phyloP scores from a whole-genome alignment of 2,113 vertebrate genomes.

The Limanda limanda region DNA sequence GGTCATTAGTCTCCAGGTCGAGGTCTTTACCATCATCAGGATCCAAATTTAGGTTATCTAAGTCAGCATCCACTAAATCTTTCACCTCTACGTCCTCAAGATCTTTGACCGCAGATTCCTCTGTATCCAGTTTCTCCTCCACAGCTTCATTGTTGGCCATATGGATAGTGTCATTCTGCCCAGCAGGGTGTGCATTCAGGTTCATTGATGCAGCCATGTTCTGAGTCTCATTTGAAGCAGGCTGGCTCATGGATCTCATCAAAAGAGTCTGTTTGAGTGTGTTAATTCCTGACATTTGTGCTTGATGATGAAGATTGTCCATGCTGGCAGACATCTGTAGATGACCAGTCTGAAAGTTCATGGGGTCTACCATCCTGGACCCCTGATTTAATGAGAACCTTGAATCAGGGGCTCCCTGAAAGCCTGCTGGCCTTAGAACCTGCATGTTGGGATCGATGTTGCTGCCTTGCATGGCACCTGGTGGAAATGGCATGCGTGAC shows the following conservation, averaged over 20 bases:
- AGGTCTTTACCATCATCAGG: slow-evolving; percentile 95
- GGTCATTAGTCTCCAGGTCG: slow-evolving; percentile 93
- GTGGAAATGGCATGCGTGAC: slow-evolving; percentile 83
- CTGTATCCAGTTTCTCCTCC: slow-evolving; percentile 92
- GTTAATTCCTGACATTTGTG: slow-evolving; percentile 77
- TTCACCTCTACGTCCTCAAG: slow-evolving; percentile 94
- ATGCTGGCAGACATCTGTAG: slow-evolving; percentile 83
- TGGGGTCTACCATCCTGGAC: slow-evolving; percentile 83
- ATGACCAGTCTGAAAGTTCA: slow-evolving; percentile 77
- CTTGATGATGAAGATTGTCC: slow-evolving; percentile 86
- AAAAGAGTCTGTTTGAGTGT: slow-evolving; percentile 78
- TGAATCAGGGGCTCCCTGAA: slow-evolving; percentile 84
- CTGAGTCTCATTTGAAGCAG: slow-evolving; percentile 83
- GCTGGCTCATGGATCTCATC: slow-evolving; percentile 87
- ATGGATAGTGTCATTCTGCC: slow-evolving; percentile 74
- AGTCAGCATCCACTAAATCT: slow-evolving; percentile 93
- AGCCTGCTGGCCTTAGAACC: slow-evolving; percentile 82
- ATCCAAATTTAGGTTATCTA: slow-evolving; percentile 94
- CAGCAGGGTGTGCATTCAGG: slow-evolving; percentile 73
- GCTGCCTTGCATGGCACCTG: slow-evolving; percentile 74
- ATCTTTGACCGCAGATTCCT: slow-evolving; percentile 93
- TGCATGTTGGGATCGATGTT: slow-evolving; percentile 81
- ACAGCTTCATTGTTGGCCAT: slow-evolving; percentile 75
- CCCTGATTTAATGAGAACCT: slow-evolving; percentile 80
- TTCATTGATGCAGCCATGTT: slow-evolving; percentile 79